These are phyloP conservation scores for Conistra vaccinii DNA, from an alignment of 2,888 invertebrate species.

Conservation along the genomic window DNA sequence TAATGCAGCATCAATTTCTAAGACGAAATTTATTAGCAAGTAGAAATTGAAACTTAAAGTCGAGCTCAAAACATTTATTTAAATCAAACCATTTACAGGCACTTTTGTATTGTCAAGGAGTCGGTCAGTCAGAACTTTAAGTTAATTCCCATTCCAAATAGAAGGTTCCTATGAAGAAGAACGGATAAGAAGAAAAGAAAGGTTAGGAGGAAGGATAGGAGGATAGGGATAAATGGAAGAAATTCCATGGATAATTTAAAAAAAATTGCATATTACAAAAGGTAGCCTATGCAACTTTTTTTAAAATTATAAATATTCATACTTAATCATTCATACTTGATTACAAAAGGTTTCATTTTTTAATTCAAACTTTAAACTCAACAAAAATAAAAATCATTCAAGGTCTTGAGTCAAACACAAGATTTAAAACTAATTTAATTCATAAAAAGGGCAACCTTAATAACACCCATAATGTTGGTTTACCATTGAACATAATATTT, in stretches of 20 bases:
- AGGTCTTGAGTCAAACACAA: neutral
- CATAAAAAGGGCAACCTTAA: neutral
- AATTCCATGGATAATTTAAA: neutral
- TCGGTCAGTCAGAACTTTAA: neutral
- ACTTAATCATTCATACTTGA: too few relatives aligned
- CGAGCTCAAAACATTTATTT: neutral
- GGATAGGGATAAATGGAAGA: too few relatives aligned
- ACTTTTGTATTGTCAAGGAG: neutral
- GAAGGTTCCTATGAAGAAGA: neutral
- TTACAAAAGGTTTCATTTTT: neutral
- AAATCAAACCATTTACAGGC: neutral
- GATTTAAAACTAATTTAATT: neutral
- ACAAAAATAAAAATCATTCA: neutral
- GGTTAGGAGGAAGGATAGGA: too few relatives aligned
- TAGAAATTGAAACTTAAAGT: neutral
- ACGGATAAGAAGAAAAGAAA: too few relatives aligned
- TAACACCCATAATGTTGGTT: slow-evolving; percentile 3
- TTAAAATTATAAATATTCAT: too few relatives aligned
- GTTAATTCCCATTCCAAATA: neutral
- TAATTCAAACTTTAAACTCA: neutral
- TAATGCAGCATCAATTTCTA: neutral
- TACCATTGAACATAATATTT: slow-evolving; percentile 1
- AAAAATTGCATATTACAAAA: too few relatives aligned
- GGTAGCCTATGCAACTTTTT: too few relatives aligned
- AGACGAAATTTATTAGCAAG: neutral